Base-by-base conservation (phyloP, 2,888 invertebrate genomes). In the Drosophila aldrichi region DNA sequence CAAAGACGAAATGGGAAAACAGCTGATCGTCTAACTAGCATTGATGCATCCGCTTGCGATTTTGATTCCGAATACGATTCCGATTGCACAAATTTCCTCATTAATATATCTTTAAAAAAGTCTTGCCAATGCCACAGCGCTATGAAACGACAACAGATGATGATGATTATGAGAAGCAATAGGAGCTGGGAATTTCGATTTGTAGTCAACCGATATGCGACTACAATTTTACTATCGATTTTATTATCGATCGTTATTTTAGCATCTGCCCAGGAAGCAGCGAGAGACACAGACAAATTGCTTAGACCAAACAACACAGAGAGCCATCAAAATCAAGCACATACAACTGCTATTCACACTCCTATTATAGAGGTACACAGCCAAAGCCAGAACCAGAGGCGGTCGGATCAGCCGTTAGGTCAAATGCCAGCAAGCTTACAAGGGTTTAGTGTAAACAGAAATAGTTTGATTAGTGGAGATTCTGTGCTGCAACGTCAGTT, bases 401-500 rank as follows among this genome's bases (percentile, higher is more conserved):
- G 1, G 16, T 44, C 12, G 10, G 68, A 8, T 46, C 48, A 57
- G 16, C 20, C 29, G 10, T 18, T 34, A 20, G 40, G 2, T 14
- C 49, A 63, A 9, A 32, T 41, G 9, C 16, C 58, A 8, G 32
- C 57, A 2, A 65, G 43, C 4, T 16, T n/a, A 7, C n/a, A 55
- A 40, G 56, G 43, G 2, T 56, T 56, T 16, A 89, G 81, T 14
- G 69, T 89, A 43, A 84, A 78, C 18, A 70, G 77, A 3, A 89
- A 84, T 56, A 81, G 79, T 36, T 81, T 89, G 20, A 83, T 91
- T 6, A 84, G 68, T 40, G 82, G 88, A 2, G 89, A 88, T 6
- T 79, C 77, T 25, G 70, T 82, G 2, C 49, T 89, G 10, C 83
- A 90, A 9, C 85, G 88, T 5, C 94, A 94, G 71, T 92, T 94